phyloP scores from a whole-genome alignment of 2,888 invertebrate genomes.

The Aromia moschata region DNA sequence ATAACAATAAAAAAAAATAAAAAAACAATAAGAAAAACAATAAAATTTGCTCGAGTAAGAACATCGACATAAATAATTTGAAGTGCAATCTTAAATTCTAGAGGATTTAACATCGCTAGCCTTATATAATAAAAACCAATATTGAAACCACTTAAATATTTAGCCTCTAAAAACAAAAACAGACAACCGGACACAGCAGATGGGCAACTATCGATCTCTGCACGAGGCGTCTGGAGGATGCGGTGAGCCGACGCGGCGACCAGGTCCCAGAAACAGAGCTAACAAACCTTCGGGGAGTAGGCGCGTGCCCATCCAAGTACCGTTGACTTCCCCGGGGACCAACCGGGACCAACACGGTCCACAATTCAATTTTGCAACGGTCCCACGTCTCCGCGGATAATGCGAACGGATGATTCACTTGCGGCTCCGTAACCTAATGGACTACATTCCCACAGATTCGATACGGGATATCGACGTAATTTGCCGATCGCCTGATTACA shows the following conservation, averaged over 20 bases:
- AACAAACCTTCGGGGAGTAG: constrained; percentile 29
- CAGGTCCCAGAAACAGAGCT: not conserved
- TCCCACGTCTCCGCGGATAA: constrained; percentile 18
- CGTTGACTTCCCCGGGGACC: constrained; percentile 24
- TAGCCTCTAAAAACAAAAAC: not conserved
- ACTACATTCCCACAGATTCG: constrained; percentile 17
- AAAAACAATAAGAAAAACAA: too few species aligned
- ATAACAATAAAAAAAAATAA: too few species aligned
- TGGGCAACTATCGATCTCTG: not conserved
- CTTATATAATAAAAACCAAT: too few species aligned
- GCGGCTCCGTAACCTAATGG: constrained; percentile 17
- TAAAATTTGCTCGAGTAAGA: too few species aligned
- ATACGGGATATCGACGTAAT: too few species aligned
- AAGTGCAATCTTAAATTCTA: too few species aligned
- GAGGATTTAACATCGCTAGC: too few species aligned
- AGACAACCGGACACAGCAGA: not conserved
- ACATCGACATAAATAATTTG: too few species aligned
- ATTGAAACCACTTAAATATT: too few species aligned
- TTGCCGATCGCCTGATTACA: too few species aligned
- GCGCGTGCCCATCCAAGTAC: constrained; percentile 34
- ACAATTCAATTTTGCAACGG: constrained; percentile 24
- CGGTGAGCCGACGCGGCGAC: constrained; percentile 1
- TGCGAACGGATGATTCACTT: constrained; percentile 24
- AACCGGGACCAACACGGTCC: constrained; percentile 30
- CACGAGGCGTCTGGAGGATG: not conserved